Conservation (phyloP, 2,797 vertebrate species). For the Taenioides sp. region DNA sequence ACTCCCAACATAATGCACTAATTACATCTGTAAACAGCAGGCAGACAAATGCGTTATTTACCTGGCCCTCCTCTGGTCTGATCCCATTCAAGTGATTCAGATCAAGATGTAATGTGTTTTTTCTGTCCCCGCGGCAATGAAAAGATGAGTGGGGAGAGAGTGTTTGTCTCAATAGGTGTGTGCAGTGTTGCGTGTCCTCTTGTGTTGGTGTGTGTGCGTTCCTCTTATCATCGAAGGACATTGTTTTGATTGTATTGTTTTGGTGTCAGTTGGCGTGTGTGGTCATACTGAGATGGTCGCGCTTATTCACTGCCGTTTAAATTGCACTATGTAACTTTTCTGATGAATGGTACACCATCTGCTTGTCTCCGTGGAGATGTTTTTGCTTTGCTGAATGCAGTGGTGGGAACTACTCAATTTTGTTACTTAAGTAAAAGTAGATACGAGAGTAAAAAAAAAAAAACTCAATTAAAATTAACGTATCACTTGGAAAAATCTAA, state of each 20-base stretch:
- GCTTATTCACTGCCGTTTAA: background rate
- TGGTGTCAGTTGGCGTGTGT: background rate
- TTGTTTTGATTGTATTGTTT: background rate
- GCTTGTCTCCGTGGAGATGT: too few relatives aligned
- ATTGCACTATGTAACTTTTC: background rate
- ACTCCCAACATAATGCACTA: slow-evolving; percentile 68
- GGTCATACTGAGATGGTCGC: background rate
- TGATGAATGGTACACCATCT: too few relatives aligned
- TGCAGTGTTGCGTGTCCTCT: slow-evolving; percentile 4
- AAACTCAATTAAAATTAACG: too few relatives aligned
- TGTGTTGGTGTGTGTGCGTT: background rate
- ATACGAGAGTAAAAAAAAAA: too few relatives aligned
- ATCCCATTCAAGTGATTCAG: slow-evolving; percentile 27
- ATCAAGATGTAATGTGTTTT: slow-evolving; percentile 53
- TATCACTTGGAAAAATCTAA: too few relatives aligned
- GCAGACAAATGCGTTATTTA: slow-evolving; percentile 64
- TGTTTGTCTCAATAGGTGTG: slow-evolving; percentile 54
- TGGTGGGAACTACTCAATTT: too few relatives aligned
- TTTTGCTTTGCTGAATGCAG: too few relatives aligned
- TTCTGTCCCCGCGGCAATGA: slow-evolving; percentile 43
- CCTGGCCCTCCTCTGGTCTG: slow-evolving; percentile 28
- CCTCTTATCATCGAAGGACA: background rate
- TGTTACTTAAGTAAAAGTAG: too few relatives aligned
- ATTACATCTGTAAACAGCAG: slow-evolving; percentile 67
- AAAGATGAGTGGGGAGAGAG: slow-evolving; percentile 26